Percentiles rank a stretch among this genome's conserved stretches.
phyloP scores from a whole-genome alignment of 1,140 invertebrate species.

The Drosophila equinoxialis region DNA sequence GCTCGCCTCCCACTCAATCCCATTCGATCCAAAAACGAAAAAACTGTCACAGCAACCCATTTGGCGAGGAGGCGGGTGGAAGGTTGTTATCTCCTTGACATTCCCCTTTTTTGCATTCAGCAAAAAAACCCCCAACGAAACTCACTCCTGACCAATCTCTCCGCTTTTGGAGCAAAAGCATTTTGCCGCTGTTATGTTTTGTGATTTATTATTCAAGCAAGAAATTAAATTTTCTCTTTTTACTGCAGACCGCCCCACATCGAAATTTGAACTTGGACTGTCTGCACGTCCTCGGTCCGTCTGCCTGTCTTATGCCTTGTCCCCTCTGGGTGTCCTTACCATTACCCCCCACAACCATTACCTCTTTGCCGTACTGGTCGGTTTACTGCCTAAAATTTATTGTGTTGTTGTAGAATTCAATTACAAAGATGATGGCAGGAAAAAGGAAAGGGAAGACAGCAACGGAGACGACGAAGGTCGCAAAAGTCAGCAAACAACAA shows the following conservation, averaged over 20 bases:
- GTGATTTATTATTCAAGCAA: conserved; percentile 81
- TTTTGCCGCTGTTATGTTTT: conserved; percentile 67
- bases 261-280: conserved; percentile 27
- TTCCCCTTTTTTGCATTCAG: not conserved
- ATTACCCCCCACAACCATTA: not conserved
- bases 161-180: conserved; percentile 7
- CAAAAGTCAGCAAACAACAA: not conserved
- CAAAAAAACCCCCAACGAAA: not conserved
- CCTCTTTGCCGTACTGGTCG: conserved; percentile 4
- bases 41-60: conserved; percentile 31
- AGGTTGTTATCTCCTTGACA: conserved; percentile 51
- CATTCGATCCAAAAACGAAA: not conserved
- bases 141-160: not conserved
- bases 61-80: not conserved
- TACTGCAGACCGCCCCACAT: conserved; percentile 40
- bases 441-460: not conserved
- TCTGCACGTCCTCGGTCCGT: conserved; percentile 36
- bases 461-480: conserved; percentile 3
- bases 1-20: not conserved
- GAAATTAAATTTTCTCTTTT: conserved; percentile 81
- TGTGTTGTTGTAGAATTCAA: conserved; percentile 75
- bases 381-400: conserved; percentile 76
- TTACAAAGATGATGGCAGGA: conserved; percentile 34
- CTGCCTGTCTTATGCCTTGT: conserved; percentile 34
- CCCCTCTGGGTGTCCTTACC: not conserved